A percentile compares a stretch with the other conserved stretches of the same genome.
These are phyloP conservation scores for Hydractinia echinata DNA, from an alignment of 30 jellyfish, hydroid and myxozoan genomes.

Conservation along the genomic window DNA sequence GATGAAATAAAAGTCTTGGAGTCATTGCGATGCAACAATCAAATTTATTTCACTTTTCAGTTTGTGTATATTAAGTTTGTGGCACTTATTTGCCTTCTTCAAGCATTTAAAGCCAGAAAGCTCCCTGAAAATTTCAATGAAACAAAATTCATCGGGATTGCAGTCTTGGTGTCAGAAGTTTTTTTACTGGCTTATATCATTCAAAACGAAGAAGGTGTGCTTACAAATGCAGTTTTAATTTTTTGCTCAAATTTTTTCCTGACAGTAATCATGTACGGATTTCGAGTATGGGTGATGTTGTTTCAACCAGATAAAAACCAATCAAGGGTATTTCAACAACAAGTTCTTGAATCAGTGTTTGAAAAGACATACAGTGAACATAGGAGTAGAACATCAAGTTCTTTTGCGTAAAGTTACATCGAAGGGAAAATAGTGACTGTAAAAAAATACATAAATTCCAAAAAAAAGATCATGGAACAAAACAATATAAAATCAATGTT, in stretches of 20 bases:
- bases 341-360: neutral
- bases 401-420: no score
- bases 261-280: neutral
- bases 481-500: no score
- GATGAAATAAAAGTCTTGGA: neutral
- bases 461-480: no score
- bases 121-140: constrained; percentile 20
- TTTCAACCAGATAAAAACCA: neutral
- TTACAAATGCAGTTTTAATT: neutral
- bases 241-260: neutral
- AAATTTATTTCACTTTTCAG: neutral
- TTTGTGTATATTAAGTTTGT: neutral
- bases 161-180: neutral
- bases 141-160: constrained; percentile 4
- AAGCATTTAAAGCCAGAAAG: constrained; percentile 16
- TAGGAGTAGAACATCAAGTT: no score
- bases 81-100: neutral
- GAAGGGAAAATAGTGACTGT: no score
- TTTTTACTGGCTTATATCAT: neutral
- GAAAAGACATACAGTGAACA: no score
- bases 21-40: neutral
- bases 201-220: neutral
- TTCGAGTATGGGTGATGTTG: neutral
- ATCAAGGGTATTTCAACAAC: neutral
- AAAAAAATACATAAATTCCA: no score